Evolutionary conservation across 2,888 invertebrate species (phyloP).

Genomic region (Chrysodeixis includens): DNA sequence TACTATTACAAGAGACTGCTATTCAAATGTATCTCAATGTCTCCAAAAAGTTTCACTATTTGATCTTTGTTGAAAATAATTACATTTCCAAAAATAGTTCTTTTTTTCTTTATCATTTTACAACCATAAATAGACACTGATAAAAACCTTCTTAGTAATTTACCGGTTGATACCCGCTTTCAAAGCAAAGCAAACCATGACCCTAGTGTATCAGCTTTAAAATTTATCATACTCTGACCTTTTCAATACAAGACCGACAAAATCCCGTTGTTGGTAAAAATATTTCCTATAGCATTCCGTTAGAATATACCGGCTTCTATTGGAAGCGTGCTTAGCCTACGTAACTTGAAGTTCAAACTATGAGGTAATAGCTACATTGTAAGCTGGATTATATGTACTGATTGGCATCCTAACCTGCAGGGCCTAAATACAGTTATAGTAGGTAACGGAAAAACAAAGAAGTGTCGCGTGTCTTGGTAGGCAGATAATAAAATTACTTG

Average conservation of each 20-base stretch:
- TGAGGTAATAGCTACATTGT: constrained; percentile 6
- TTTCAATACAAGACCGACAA: not conserved
- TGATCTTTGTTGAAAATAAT: too few species aligned
- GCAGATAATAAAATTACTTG: too few species aligned
- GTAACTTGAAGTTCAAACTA: constrained; percentile 9
- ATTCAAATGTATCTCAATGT: not conserved
- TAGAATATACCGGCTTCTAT: constrained; percentile 3
- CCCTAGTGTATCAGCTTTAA: not conserved
- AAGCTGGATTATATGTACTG: constrained; percentile 1
- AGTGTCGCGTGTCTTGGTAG: too few species aligned
- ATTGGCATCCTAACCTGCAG: not conserved
- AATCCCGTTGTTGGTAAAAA: constrained; percentile 5
- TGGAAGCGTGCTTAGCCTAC: constrained; percentile 5
- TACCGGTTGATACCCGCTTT: not conserved
- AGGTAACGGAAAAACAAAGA: too few species aligned
- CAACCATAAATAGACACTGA: not conserved
- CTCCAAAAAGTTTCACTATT: too few species aligned
- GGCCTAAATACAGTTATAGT: not conserved
- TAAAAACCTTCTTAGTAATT: not conserved
- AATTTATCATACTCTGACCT: not conserved
- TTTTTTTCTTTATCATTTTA: not conserved
- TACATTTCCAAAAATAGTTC: too few species aligned
- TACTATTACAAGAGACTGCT: not conserved
- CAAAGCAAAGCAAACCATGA: not conserved
- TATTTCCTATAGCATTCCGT: constrained; percentile 6